phyloP scores from a whole-genome alignment of 1,140 invertebrate genomes.

The Platyscapa corneri region DNA sequence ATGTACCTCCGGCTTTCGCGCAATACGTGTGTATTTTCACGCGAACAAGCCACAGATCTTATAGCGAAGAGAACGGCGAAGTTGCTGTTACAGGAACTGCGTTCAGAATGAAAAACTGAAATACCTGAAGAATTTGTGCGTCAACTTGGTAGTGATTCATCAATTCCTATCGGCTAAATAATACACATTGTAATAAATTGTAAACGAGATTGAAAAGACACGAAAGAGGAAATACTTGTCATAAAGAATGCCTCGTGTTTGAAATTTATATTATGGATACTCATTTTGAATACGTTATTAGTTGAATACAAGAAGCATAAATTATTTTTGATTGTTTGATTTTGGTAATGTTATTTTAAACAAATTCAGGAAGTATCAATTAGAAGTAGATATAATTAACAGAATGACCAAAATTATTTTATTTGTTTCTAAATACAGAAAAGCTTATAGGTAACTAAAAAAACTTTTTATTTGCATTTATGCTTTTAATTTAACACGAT shows the following conservation, averaged over 20 bases:
- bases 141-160: not conserved
- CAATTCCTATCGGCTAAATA: not conserved
- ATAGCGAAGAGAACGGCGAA: not conserved
- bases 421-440: no score
- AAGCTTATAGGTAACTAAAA: no score
- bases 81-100: not conserved
- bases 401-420: no score
- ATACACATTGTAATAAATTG: no score
- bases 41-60: not conserved
- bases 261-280: not conserved
- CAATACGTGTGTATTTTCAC: not conserved
- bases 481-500: no score
- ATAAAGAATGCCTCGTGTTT: not conserved
- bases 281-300: no score
- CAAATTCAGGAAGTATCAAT: not conserved
- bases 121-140: not conserved
- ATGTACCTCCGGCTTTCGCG: conserved; percentile 14
- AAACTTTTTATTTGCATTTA: no score
- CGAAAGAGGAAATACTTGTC: not conserved
- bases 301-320: no score
- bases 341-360: no score
- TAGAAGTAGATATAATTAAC: not conserved
- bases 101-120: conserved; percentile 1
- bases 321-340: no score
- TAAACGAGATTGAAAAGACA: not conserved